Conservation (phyloP, 2,797 vertebrate genomes). For the Hydrolagus colliei region DNA sequence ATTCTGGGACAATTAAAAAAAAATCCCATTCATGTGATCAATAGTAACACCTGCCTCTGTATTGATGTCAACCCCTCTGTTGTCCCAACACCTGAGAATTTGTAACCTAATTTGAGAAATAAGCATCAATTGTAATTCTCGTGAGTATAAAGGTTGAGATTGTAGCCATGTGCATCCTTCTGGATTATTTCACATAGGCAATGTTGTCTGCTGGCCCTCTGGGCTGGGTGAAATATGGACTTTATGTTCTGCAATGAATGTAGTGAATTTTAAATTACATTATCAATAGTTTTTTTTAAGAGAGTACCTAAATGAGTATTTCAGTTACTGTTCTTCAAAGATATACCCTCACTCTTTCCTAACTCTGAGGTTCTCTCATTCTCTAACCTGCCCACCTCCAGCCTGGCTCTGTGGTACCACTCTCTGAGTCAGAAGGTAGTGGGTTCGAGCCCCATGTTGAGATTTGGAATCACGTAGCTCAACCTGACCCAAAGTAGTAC, state of each 20-base stretch:
- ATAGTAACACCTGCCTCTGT: no score
- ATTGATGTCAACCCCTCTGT: no score
- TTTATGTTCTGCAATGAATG: not conserved
- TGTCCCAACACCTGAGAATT: no score
- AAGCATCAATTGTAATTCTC: not conserved
- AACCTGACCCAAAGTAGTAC: no score
- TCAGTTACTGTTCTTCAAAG: not conserved
- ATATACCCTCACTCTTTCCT: not conserved
- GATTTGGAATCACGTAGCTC: no score
- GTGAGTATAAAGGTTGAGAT: not conserved
- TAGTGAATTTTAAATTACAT: not conserved
- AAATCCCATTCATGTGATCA: no score
- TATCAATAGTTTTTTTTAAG: not conserved
- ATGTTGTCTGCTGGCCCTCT: not conserved
- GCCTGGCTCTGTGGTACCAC: no score
- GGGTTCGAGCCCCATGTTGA: no score
- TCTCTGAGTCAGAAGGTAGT: no score
- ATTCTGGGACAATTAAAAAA: no score
- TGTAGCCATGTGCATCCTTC: not conserved
- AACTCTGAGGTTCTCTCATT: no score
- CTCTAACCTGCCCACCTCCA: no score
- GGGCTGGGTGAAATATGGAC: not conserved
- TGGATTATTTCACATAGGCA: not conserved
- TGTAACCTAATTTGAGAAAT: not conserved
- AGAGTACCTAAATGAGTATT: not conserved